Base-by-base conservation (phyloP, 2,888 invertebrate genomes). In the Spialia ferax region DNA sequence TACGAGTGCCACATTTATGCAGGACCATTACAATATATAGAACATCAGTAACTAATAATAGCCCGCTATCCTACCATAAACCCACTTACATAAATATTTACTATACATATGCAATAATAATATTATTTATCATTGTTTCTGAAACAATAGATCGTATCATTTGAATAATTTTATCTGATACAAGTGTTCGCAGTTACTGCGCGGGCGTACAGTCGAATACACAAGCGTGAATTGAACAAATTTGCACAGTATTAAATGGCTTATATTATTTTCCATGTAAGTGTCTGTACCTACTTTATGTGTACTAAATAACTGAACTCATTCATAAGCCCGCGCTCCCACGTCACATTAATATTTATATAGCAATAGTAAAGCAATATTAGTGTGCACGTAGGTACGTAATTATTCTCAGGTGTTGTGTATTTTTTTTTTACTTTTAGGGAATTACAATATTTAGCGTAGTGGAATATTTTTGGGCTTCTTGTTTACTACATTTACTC, bases 71-170 rank as follows among this genome's bases (percentile, higher is more conserved):
- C 73, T 69, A 80, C 78, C 79, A 77, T 84, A 84, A 85, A 84
- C 86, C 86, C 78, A 86, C 83, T 86, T 87, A 82, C 88, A 88
- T 88, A 86, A 86, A 86, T 88, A 88, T 89, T 87, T 87, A 86
- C 85, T 84, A 86, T 87, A 87, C 85, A 86, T 84, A 86, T 84
- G 83, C 86, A 86, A 86, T 89, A 87, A 86, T 89, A 88, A 86
- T 87, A 87, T 87, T 89, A 88, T 91, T 88, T 89, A 91, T 90
- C 90, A 90, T 89, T 90, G 91, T 91, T 87, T 83, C 84, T 85
- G 88, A 87, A 89, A 87, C 91, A 91, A 91, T 90, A 91, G 90
- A 90, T 90, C 87, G 87, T 91, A 91, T 91, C 88, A 90, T 92
- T 91, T 91, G 89, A 91, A 91, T 92, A 90, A 90, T 90, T 90